These are phyloP conservation scores for Chaetorhynchus papuensis DNA, from an alignment of 2,113 vertebrate species.

Conservation along the genomic window DNA sequence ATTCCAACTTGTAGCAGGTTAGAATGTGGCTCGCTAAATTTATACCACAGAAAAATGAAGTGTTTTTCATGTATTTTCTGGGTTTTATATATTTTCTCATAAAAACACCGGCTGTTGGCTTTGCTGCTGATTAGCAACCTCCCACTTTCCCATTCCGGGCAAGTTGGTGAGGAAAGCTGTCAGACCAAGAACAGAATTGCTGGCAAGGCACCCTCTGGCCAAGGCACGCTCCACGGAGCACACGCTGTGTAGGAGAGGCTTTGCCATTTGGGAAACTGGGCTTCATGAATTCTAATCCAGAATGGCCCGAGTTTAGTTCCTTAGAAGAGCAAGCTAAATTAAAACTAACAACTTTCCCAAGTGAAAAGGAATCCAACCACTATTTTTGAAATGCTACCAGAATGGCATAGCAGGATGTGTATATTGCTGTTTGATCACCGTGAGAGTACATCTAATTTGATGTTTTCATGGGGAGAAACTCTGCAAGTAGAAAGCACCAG, in stretches of 20 bases:
- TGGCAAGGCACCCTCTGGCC: conserved; percentile 1
- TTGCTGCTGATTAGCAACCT: conserved; percentile 34
- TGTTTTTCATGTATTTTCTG: background rate
- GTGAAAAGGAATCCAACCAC: background rate
- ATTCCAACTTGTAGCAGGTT: background rate
- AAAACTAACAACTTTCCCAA: background rate
- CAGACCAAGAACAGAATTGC: background rate
- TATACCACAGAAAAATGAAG: background rate
- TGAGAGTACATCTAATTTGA: background rate
- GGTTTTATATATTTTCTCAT: background rate
- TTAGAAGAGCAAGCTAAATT: conserved; percentile 3
- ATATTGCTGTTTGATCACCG: background rate
- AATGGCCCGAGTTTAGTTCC: background rate
- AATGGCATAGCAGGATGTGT: background rate
- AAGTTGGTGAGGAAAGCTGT: conserved; percentile 22
- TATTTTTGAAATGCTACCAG: background rate
- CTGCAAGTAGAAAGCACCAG: background rate
- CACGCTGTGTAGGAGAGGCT: background rate
- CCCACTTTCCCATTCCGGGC: background rate
- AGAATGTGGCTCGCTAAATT: background rate
- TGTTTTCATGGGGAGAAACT: background rate
- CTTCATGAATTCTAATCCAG: background rate
- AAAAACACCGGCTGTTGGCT: conserved; percentile 13
- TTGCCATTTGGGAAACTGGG: background rate
- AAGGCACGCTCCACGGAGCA: background rate